A percentile compares a stretch with the other conserved stretches of the same genome.
phyloP scores from a whole-genome alignment of 2,888 invertebrate genomes.

The Luperina testacea region DNA sequence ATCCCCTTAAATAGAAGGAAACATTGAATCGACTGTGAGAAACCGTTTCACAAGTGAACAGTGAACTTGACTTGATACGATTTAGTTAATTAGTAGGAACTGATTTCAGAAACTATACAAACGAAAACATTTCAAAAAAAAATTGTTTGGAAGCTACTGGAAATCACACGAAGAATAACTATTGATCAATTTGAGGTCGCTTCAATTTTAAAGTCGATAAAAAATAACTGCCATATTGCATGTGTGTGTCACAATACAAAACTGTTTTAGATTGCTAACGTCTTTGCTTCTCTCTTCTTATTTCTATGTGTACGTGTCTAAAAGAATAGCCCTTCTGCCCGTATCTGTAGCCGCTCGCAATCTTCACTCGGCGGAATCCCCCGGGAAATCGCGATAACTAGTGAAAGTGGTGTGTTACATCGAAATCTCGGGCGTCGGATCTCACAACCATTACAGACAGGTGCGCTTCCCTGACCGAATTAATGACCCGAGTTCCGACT shows the following conservation, averaged over 20 bases:
- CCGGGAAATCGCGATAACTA: conserved; percentile 69
- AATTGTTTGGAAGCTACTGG: neutral
- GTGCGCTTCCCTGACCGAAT: conserved; percentile 69
- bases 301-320: neutral
- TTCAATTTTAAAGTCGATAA: neutral
- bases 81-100: neutral
- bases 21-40: neutral
- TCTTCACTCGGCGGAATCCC: conserved; percentile 53
- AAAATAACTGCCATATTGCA: neutral
- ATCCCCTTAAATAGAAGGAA: neutral
- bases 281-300: neutral
- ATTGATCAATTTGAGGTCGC: neutral
- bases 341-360: conserved; percentile 32
- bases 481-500: conserved; percentile 69
- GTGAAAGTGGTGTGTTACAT: conserved; percentile 66
- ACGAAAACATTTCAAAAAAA: neutral
- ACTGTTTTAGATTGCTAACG: neutral
- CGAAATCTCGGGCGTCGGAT: conserved; percentile 65
- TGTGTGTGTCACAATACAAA: neutral
- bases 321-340: conserved; percentile 25
- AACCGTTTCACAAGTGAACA: no score
- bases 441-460: conserved; percentile 72
- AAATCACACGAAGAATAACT: neutral
- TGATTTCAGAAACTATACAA: neutral
- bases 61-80: no score